Evolutionary conservation across 92 coral and sea anemone genomes (phyloP).

Genomic region (Chrysogorgia sp.): DNA sequence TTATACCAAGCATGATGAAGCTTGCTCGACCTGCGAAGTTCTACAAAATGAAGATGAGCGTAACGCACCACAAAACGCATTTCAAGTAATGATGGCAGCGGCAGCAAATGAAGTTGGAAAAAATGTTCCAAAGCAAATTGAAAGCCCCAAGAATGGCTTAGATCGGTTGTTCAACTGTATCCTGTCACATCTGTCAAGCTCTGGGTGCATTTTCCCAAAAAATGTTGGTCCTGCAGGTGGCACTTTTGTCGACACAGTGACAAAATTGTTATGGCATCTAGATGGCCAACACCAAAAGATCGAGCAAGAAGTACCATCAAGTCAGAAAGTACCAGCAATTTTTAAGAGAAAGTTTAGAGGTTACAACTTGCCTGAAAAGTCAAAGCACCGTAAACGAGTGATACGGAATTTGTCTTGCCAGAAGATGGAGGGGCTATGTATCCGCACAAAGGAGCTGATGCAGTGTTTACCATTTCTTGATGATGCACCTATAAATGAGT

Average conservation of each 20-base stretch:
- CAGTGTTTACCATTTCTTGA: conserved; percentile 12
- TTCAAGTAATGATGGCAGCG: conserved; percentile 25
- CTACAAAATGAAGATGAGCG: conserved; percentile 7
- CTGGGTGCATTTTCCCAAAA: conserved; percentile 24
- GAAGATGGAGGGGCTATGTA: conserved; percentile 4
- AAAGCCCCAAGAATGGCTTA: conserved; percentile 12
- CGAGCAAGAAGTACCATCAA: conserved; percentile 12
- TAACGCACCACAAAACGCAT: background rate
- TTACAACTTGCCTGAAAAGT: conserved; percentile 37
- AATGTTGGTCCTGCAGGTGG: conserved; percentile 24
- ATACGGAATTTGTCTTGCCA: conserved; percentile 17
- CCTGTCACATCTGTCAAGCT: conserved; percentile 5
- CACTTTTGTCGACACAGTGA: conserved; percentile 8
- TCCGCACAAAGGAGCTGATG: background rate
- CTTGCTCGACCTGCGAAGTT: conserved; percentile 14
- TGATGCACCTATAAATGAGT: background rate
- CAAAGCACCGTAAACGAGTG: conserved; percentile 38
- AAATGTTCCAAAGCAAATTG: conserved; percentile 15
- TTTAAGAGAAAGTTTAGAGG: conserved; percentile 35
- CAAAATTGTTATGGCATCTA: conserved; percentile 19
- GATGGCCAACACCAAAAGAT: conserved; percentile 14
- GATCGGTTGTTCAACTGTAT: conserved; percentile 25
- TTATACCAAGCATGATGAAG: conserved; percentile 19
- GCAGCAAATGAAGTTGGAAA: conserved; percentile 19
- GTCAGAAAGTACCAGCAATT: conserved; percentile 24